phyloP scores from a whole-genome alignment of 1,140 invertebrate genomes.

The Bradynema listronoti region DNA sequence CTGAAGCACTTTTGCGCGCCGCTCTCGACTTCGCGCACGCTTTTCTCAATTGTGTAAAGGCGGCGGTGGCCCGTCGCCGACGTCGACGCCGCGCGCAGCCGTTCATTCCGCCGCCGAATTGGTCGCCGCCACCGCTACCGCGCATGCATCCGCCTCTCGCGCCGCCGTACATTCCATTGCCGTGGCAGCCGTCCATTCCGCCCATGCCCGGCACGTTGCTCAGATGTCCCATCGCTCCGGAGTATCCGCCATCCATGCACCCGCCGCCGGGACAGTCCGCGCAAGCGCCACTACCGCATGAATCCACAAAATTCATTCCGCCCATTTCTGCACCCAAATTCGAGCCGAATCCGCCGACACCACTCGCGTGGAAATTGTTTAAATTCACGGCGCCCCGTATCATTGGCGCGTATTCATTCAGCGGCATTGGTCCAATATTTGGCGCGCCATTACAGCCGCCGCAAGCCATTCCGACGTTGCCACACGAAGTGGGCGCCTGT shows the following conservation, averaged over 20 bases:
- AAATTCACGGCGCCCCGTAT: not conserved
- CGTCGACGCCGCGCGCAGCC: not conserved
- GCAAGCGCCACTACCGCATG: no score
- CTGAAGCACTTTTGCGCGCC: not conserved
- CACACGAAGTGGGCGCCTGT: not conserved
- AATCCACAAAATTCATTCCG: not conserved
- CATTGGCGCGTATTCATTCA: no score
- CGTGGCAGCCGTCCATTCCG: not conserved
- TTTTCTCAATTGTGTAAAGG: no score
- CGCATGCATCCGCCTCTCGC: not conserved
- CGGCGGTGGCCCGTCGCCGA: not conserved
- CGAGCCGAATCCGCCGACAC: not conserved
- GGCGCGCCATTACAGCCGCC: no score
- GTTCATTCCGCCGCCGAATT: not conserved
- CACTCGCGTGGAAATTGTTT: not conserved
- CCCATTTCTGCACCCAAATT: not conserved
- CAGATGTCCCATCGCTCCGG: constrained; percentile 1
- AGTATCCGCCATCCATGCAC: no score
- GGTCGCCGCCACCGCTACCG: not conserved
- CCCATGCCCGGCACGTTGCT: not conserved
- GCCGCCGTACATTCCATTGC: not conserved
- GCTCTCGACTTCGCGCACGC: not conserved
- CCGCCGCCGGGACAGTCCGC: no score
- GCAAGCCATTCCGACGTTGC: not conserved
- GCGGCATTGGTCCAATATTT: no score